Evolutionary conservation across 2,113 vertebrate species (phyloP).

Genomic region (Zapornia atra): DNA sequence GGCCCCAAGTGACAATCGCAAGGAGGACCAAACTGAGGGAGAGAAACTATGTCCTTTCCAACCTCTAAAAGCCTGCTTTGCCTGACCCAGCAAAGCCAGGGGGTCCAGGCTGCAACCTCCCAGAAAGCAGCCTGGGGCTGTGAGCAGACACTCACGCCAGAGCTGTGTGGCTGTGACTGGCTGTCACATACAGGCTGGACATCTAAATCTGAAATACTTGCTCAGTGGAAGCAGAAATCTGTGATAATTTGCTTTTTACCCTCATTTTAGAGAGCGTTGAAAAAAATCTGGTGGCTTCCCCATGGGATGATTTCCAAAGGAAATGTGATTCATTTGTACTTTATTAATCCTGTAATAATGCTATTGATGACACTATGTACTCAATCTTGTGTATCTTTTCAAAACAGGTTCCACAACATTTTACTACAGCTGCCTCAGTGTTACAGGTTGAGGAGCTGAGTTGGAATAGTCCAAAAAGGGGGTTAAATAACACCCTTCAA

Average conservation of each 20-base stretch:
- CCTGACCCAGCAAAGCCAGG: rapidly evolving
- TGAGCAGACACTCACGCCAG: rapidly evolving
- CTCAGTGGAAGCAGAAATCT: not conserved
- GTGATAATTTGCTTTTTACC: not conserved
- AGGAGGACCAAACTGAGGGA: not conserved
- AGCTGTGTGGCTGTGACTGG: not conserved
- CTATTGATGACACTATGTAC: not conserved
- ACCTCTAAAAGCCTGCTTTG: not conserved
- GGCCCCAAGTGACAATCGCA: not conserved
- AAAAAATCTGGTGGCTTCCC: not conserved
- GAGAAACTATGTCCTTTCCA: not conserved
- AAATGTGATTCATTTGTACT: not conserved
- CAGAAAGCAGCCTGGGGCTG: not conserved
- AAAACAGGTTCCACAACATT: not conserved
- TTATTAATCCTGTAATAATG: not conserved
- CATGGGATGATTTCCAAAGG: not conserved
- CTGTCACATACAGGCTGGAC: not conserved
- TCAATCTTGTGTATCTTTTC: not conserved
- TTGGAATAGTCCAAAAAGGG: not conserved
- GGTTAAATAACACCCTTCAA: not conserved
- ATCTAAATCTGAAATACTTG: not conserved
- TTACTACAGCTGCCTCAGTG: not conserved
- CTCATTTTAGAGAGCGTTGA: not conserved
- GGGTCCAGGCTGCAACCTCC: rapidly evolving
- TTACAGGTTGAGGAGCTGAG: not conserved